These are phyloP conservation scores for Drosophila histrio DNA, from an alignment of 2,888 invertebrate species.

Conservation along the genomic window DNA sequence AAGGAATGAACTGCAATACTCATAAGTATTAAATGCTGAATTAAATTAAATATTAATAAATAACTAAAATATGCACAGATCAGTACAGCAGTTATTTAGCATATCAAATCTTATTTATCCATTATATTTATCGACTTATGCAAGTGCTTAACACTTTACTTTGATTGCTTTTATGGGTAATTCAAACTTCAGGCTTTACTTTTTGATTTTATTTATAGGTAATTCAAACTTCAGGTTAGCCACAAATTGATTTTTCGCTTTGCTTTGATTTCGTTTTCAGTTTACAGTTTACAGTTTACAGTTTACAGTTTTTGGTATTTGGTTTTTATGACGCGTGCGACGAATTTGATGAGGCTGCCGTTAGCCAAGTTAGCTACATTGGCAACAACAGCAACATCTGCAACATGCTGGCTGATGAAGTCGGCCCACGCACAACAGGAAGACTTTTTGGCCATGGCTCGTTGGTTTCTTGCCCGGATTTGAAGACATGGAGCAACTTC, in stretches of 20 bases:
- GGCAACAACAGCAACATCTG: conserved; percentile 39
- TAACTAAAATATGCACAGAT: not conserved
- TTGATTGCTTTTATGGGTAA: conserved; percentile 26
- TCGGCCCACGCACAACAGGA: conserved; percentile 56
- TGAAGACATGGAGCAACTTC: conserved; percentile 25
- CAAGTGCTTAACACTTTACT: not conserved
- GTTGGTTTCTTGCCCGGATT: conserved; percentile 22
- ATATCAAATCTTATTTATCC: not conserved
- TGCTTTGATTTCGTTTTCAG: conserved; percentile 10
- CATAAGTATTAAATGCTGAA: too few relatives aligned
- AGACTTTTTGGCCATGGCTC: conserved; percentile 50
- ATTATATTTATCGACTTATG: not conserved
- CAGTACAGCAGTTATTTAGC: not conserved
- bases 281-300: not conserved
- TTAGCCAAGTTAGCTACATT: conserved; percentile 1
- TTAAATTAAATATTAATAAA: too few relatives aligned
- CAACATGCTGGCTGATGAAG: conserved; percentile 10
- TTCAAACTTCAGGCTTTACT: conserved; percentile 14
- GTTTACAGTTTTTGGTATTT: conserved; percentile 19
- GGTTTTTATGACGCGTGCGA: conserved; percentile 67
- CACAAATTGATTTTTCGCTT: not conserved
- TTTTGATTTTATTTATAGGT: conserved; percentile 27
- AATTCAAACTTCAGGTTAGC: conserved; percentile 13
- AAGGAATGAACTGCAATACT: not conserved
- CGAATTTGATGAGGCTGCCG: conserved; percentile 59